Evolutionary conservation across 2,797 vertebrate genomes (phyloP), one percentile per base, ranked within the genome.

Genomic region (Nyctalus aviator): DNA sequence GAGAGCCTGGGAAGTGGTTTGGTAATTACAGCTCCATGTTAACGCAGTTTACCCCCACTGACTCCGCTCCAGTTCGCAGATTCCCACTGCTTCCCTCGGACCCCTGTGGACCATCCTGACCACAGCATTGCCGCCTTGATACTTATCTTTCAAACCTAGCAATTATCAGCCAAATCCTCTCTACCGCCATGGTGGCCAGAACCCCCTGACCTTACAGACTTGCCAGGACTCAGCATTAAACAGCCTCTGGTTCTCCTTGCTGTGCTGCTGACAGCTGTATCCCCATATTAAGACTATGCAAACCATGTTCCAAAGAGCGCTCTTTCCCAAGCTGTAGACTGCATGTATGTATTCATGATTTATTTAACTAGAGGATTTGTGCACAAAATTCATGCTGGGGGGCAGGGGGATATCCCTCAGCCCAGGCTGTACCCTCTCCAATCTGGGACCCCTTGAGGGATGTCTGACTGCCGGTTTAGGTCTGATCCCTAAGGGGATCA

Each of bases 111-210:
- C 64, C 25, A 23, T 85, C 41, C 48, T 46, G 59, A 83, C 96
- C 87, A 14, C 59, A 77, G 87, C 88, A 93, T 69, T 81, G 78
- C 30, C 69, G 88, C 64, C 87, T 69, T 41, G 84, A 95, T 95
- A 88, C 57, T 92, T 94, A 94, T 77, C 91, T 94, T 96, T 85
- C 93, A 78, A 94, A 95, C 64, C 95, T 30, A 93, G 82, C 78
- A 94, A 95, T 96, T 95, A 93, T 93, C 94, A 94, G 48, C 57
- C 69, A 50, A 79, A 44, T 88, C 72, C 48, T 78, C 27, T 14
- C 69, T 46, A 57, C 68, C 46, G 66, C 84, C 71, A 5, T 35
- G 76, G 48, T 32, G 55, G 37, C 44, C 94, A 88, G 78, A 89
- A 46, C 27, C 64, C 79, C 78, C 66, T 94, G 87, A 91, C 93